Conservation (phyloP, 1,140 invertebrate species). For the Leptopilina clavipes region DNA sequence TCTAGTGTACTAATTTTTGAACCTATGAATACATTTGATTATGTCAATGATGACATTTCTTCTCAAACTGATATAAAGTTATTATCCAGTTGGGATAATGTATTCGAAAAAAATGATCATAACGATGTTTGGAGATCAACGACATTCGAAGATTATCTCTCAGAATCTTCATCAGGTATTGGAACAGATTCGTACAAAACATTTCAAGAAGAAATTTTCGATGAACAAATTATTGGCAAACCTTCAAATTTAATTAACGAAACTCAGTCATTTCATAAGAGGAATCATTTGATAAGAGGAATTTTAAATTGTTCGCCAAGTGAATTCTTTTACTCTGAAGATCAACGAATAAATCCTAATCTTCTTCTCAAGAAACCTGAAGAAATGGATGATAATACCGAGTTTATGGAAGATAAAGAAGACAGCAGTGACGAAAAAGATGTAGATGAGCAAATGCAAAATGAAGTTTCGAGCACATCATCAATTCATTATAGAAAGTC, state of each 20-base stretch:
- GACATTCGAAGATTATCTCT: conserved; percentile 49
- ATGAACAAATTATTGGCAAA: conserved; percentile 26
- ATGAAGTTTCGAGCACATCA: conserved; percentile 21
- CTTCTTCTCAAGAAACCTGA: conserved; percentile 46
- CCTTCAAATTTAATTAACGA: not conserved
- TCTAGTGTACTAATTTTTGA: conserved; percentile 37
- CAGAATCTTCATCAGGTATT: conserved; percentile 26
- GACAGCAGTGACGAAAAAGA: not conserved
- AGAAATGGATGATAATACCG: not conserved
- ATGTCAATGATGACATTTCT: conserved; percentile 18
- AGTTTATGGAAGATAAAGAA: not conserved
- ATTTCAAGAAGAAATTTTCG: conserved; percentile 34
- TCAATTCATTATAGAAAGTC: not conserved
- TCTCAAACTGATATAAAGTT: conserved; percentile 20
- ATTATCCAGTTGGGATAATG: not conserved
- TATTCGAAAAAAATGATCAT: conserved; percentile 32
- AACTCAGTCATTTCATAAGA: conserved; percentile 24
- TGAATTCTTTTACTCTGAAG: conserved; percentile 50
- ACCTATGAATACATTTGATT: too few relatives aligned
- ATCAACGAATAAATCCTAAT: conserved; percentile 50
- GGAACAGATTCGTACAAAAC: conserved; percentile 37
- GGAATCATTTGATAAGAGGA: conserved; percentile 51
- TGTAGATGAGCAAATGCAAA: not conserved
- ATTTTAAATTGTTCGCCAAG: conserved; percentile 45
- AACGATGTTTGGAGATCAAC: conserved; percentile 47